Base-by-base conservation (phyloP, 1,140 invertebrate species). In the Nasonia giraulti region DNA sequence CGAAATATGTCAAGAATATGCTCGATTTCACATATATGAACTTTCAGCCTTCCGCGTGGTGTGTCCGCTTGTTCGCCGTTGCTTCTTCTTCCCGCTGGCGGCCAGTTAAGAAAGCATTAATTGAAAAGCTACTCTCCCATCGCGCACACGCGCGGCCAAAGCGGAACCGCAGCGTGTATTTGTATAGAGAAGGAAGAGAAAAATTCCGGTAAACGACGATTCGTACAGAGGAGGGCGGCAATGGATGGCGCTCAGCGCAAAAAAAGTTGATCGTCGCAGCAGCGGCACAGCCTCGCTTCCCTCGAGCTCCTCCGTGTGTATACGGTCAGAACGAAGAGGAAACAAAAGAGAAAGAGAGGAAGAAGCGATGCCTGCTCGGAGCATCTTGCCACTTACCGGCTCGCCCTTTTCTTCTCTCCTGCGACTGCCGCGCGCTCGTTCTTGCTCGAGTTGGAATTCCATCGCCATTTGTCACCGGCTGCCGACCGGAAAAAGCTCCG, bases 31-130 rank as follows among this genome's bases (percentile, higher is more conserved):
- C n/a, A n/a, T n/a, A n/a, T n/a, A n/a, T n/a, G n/a, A n/a, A n/a
- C n/a, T n/a, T n/a, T n/a, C 6, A n/a, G 33, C 11, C 47, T 12
- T 47, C 75, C 23, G 47, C 6, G 3, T 33, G 3, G 33, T 23
- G 8, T 47, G 23, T 11, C 75, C 44, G 20, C 27, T 77, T 44
- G 31, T 33, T 20, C 20, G 37, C 73, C 27, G 11, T 11, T 62
- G 20, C 27, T n/a, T 37, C 55, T 17, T 40, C 17, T 20, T 75
- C 37, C 73, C 33, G 10, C 47, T 12, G 10, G 33, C 55, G 20
- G 62, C 17, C 68, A 81, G 80, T 81, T 81, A 74, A 50, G 80
- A 81, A 81, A 81, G 74, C 80, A 81, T 81, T 81, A 81, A 81
- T 81, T 81, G 80, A 81, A 81, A 81, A 80, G 78, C 78, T 69